Evolutionary conservation across 64 coral and sea anemone species (phyloP).

Genomic region (Actinia equina): DNA sequence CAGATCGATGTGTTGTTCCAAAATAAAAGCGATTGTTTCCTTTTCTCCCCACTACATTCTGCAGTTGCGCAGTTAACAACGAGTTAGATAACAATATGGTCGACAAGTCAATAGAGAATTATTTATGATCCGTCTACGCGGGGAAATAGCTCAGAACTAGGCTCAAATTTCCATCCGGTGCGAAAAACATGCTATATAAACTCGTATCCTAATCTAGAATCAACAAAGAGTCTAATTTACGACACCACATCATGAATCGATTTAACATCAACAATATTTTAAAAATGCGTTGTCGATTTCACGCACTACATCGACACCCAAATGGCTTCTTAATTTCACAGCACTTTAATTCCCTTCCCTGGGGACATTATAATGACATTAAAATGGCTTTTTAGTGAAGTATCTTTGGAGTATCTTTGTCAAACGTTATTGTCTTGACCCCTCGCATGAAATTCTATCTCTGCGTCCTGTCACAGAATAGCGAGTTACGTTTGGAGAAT

Average conservation of each 20-base stretch:
- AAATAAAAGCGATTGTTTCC: too few species aligned
- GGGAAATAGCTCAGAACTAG: background rate
- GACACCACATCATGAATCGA: constrained; percentile 8
- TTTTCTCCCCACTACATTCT: too few species aligned
- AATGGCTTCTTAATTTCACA: constrained; percentile 1
- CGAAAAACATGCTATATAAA: background rate
- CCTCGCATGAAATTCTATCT: background rate
- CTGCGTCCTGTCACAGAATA: background rate
- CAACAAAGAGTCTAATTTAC: background rate
- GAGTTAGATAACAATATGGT: background rate
- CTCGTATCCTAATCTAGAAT: background rate
- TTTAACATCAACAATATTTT: constrained; percentile 4
- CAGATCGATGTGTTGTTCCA: background rate
- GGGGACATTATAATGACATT: background rate
- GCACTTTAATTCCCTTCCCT: background rate
- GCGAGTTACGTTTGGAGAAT: background rate
- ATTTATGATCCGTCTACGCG: background rate
- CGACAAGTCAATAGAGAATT: background rate
- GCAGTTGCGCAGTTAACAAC: too few species aligned
- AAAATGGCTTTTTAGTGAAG: constrained; percentile 4
- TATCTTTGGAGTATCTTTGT: background rate
- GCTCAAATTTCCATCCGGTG: constrained; percentile 5
- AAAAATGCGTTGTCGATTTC: background rate
- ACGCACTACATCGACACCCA: background rate
- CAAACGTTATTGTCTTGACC: constrained; percentile 26